These are phyloP conservation scores for Ciconia maguari DNA, from an alignment of 2,113 vertebrate species.

Conservation along the genomic window DNA sequence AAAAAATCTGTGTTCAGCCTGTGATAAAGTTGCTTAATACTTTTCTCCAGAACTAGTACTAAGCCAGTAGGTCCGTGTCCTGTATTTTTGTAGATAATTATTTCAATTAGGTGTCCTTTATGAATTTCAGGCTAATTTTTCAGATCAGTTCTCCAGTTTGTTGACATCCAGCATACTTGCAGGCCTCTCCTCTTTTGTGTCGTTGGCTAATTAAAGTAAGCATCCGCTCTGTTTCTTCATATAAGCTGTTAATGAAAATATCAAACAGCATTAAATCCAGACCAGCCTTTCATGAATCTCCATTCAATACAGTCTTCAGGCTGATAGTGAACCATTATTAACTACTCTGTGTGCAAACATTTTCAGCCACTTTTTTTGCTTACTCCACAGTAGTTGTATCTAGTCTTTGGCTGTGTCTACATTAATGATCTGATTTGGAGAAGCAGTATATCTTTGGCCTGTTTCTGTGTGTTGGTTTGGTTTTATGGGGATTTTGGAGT, in stretches of 20 bases:
- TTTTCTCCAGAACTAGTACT: neutral
- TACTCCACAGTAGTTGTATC: neutral
- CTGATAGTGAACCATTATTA: neutral
- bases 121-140: neutral
- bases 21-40: neutral
- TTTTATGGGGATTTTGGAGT: neutral
- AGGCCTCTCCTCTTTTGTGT: neutral
- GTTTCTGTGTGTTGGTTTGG: neutral
- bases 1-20: neutral
- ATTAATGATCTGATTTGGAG: neutral
- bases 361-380: neutral
- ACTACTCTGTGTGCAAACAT: neutral
- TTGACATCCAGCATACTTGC: neutral
- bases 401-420: neutral
- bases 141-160: neutral
- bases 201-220: neutral
- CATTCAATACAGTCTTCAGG: neutral
- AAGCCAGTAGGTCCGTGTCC: neutral
- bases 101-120: neutral
- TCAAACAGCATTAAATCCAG: neutral
- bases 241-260: neutral
- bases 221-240: neutral
- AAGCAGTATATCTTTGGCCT: neutral
- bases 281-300: neutral
- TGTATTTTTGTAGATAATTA: neutral